These are phyloP conservation scores for Drosophila bifasciata DNA, from an alignment of 1,140 invertebrate genomes.

Conservation along the genomic window DNA sequence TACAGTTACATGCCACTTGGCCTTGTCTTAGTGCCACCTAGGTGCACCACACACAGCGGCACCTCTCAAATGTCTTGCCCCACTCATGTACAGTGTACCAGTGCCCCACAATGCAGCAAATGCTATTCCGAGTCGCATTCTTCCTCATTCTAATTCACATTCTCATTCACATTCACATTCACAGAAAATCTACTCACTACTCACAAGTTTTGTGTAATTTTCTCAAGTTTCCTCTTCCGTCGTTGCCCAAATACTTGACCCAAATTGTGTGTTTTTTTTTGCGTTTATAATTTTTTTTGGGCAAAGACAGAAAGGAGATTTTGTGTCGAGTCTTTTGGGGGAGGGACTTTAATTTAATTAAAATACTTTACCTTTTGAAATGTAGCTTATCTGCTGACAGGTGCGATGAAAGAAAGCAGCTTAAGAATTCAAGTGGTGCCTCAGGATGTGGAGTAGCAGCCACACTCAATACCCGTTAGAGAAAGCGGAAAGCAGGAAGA, in stretches of 20 bases:
- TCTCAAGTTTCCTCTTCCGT: conserved; percentile 58
- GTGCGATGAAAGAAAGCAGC: not conserved
- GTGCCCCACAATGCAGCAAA: conserved; percentile 21
- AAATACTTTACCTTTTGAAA: conserved; percentile 43
- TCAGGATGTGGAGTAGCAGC: not conserved
- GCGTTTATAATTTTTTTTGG: conserved; percentile 24
- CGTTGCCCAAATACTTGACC: conserved; percentile 63
- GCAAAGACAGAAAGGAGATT: not conserved
- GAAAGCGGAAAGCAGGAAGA: conserved; percentile 17
- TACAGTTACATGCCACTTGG: conserved; percentile 38
- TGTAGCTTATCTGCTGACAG: conserved; percentile 8
- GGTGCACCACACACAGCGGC: too few species aligned
- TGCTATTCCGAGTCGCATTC: conserved; percentile 31
- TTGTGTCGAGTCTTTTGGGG: conserved; percentile 29
- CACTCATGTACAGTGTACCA: too few species aligned
- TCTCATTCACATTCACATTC: not conserved
- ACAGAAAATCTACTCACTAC: conserved; percentile 35
- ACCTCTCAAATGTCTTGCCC: too few species aligned
- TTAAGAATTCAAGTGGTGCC: conserved; percentile 26
- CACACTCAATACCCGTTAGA: too few species aligned
- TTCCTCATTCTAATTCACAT: conserved; percentile 36
- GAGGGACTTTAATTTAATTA: conserved; percentile 65
- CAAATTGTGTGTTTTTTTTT: conserved; percentile 35
- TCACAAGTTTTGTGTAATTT: conserved; percentile 53
- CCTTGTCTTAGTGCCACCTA: conserved; percentile 41